Base-by-base conservation (phyloP, 2,888 invertebrate genomes). In the Nemotelus nigrinus region DNA sequence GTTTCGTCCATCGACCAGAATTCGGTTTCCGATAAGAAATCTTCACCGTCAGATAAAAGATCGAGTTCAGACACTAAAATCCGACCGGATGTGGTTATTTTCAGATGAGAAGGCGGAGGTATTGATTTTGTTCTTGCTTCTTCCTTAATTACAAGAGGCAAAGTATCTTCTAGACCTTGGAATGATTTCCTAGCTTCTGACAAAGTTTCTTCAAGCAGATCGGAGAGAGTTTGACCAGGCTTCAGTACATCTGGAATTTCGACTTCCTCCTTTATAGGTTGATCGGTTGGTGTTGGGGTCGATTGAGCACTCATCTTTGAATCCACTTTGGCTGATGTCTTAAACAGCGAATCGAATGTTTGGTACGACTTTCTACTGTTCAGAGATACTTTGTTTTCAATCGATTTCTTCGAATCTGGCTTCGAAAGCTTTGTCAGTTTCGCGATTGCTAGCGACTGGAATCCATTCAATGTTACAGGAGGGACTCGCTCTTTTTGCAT, bases 401-500 rank as follows among this genome's bases (percentile, higher is more conserved):
- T 8, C 3, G 3, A 7, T 63, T 63, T 63, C 43, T 39, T 25
- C 3, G 63, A 25, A 41, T 43, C 43, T 1, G 3, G 2, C n/a
- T 48, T 48, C 70, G 55, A 39, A 50, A 67, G 67, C 55, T 70
- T 39, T 6, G 55, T 8, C 6, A 70, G 55, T 43, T 70, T 48
- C 3, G 53, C 10, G 8, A 70, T 41, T 4, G 70, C 70, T 8
- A 43, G 44, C 50, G 70, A 55, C n/a, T 70, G 55, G 10, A 70
- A 70, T 5, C 41, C 53, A 3, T 50, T 70, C 2, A 70, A 10
- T 7, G 55, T 70, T 3, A 70, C 70, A 7, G 55, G 70, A 10
- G 70, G 70, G 10, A 70, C 70, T 43, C 55, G 53, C 53, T 70
- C 70, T 41, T 70, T 70, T 43, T 70, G 70, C 70, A 70, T 70